Percentiles rank a stretch among this genome's conserved stretches.
Conservation (phyloP, 2,797 vertebrate species). For the Darevskia nairensis region DNA sequence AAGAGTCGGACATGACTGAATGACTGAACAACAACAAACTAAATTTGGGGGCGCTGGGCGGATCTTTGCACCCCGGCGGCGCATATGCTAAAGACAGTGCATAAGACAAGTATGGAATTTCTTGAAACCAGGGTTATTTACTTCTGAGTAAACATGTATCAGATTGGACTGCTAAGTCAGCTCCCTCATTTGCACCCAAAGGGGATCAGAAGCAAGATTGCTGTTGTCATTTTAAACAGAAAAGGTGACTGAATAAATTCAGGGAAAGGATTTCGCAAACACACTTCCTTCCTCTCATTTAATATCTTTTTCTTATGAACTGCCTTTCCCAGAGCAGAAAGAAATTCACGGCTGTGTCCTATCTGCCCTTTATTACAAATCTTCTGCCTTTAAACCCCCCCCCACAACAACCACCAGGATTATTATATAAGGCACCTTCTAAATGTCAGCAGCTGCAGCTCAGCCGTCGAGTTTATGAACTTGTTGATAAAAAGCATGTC, state of each 20-base stretch:
- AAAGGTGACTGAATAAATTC: neutral
- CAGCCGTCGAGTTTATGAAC: slow-evolving; percentile 50
- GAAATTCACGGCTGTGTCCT: slow-evolving; percentile 37
- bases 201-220: neutral
- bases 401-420: slow-evolving; percentile 19
- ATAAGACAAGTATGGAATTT: too few relatives aligned
- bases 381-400: slow-evolving; percentile 46
- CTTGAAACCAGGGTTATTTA: too few relatives aligned
- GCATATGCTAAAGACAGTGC: too few relatives aligned
- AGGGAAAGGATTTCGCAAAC: neutral
- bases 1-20: too few relatives aligned
- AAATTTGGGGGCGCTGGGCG: too few relatives aligned
- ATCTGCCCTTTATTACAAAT: slow-evolving; percentile 40
- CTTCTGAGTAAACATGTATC: too few relatives aligned
- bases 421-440: slow-evolving; percentile 54
- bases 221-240: neutral
- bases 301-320: slow-evolving; percentile 45
- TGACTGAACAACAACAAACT: too few relatives aligned
- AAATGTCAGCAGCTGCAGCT: slow-evolving; percentile 47
- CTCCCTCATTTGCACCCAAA: neutral
- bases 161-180: too few relatives aligned
- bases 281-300: neutral
- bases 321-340: slow-evolving; percentile 61
- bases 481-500: slow-evolving; percentile 44
- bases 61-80: too few relatives aligned